Conservation (phyloP, 2,888 invertebrate species). For the Netelia inedita region DNA sequence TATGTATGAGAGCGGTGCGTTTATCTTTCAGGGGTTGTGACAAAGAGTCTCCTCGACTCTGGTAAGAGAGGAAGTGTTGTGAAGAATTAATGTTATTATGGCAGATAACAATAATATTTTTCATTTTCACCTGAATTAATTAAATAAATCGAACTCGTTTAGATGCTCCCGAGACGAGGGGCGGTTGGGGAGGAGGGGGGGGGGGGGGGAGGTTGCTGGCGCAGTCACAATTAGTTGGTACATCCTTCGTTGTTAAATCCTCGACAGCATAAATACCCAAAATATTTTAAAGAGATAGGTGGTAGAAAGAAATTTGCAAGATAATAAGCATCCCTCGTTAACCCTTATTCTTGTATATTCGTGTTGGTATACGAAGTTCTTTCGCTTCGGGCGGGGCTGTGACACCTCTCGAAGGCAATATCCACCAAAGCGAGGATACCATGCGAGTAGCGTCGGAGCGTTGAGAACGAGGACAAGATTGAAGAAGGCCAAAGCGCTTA, state of each 20-base stretch:
- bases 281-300: background rate
- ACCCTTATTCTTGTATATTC: conserved; percentile 57
- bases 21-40: conserved; percentile 44
- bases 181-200: background rate
- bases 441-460: conserved; percentile 38
- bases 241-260: too few species aligned
- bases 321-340: conserved; percentile 63
- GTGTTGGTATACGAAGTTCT: conserved; percentile 41
- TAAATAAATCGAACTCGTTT: too few species aligned
- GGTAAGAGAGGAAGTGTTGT: conserved; percentile 43
- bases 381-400: conserved; percentile 36
- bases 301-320: conserved; percentile 23
- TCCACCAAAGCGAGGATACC: conserved; percentile 63
- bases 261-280: background rate
- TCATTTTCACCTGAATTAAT: background rate
- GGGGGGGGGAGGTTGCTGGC: background rate
- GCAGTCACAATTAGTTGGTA: too few species aligned
- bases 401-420: conserved; percentile 68
- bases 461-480: conserved; percentile 41
- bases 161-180: too few species aligned
- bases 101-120: too few species aligned
- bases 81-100: background rate
- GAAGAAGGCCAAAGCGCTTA: conserved; percentile 58
- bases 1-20: conserved; percentile 46
- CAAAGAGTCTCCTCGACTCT: background rate